These are phyloP conservation scores for Agonopterix alstromeriana DNA, from an alignment of 2,888 invertebrate species.

Conservation along the genomic window DNA sequence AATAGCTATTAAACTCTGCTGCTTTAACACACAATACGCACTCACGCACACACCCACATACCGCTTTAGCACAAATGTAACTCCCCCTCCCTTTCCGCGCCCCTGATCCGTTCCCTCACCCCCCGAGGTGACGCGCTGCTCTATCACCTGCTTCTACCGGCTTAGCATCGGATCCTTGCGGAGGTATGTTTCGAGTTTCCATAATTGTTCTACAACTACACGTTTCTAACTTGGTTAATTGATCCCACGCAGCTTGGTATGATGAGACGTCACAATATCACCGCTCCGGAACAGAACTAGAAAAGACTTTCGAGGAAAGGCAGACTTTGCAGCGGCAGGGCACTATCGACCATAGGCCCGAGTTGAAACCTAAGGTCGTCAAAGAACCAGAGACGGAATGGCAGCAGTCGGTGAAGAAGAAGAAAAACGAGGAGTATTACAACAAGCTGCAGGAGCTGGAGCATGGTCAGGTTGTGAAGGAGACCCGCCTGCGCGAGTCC, in stretches of 20 bases:
- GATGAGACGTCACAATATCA: slow-evolving; percentile 93
- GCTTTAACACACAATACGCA: slow-evolving; percentile 48
- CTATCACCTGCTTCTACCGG: slow-evolving; percentile 66
- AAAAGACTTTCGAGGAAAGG: slow-evolving; percentile 92
- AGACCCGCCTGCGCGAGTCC: slow-evolving; percentile 85
- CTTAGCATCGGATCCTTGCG: slow-evolving; percentile 59
- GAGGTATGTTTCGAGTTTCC: slow-evolving; percentile 51
- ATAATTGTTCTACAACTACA: background rate
- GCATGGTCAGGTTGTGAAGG: slow-evolving; percentile 89
- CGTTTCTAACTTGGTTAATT: slow-evolving; percentile 18
- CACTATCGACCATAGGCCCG: slow-evolving; percentile 79
- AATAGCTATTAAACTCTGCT: slow-evolving; percentile 28
- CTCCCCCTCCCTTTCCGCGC: slow-evolving; percentile 29
- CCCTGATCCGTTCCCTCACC: slow-evolving; percentile 30
- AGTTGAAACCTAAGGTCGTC: slow-evolving; percentile 80
- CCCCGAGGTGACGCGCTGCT: slow-evolving; percentile 54
- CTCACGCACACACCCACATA: slow-evolving; percentile 55
- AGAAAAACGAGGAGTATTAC: slow-evolving; percentile 90
- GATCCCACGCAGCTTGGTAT: slow-evolving; percentile 85
- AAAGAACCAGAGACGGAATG: slow-evolving; percentile 89
- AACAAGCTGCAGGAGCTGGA: slow-evolving; percentile 88
- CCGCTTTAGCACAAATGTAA: slow-evolving; percentile 56
- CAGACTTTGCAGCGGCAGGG: slow-evolving; percentile 81
- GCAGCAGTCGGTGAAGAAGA: slow-evolving; percentile 88
- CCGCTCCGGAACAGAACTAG: slow-evolving; percentile 89